Conservation (phyloP, 2,888 invertebrate species). For the Acrocyrtus sp. region DNA sequence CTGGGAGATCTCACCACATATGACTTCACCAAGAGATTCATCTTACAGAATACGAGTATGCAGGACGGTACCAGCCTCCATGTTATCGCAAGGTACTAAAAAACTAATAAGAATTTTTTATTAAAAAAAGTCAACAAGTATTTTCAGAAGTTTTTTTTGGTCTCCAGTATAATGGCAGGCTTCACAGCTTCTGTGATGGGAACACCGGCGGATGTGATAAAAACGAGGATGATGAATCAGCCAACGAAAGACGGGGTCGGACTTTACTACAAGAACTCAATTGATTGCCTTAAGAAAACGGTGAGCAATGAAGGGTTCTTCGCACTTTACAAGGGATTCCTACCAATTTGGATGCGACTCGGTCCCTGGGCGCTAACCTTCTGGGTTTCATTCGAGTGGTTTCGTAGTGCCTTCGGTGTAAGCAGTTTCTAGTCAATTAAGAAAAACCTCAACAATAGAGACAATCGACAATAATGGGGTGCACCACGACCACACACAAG, state of each 20-base stretch:
- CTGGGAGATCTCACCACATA: slow-evolving; percentile 86
- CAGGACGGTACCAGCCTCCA: slow-evolving; percentile 83
- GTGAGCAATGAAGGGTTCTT: slow-evolving; percentile 69
- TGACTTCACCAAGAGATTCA: slow-evolving; percentile 81
- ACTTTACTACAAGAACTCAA: slow-evolving; percentile 81
- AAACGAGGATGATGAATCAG: slow-evolving; percentile 94
- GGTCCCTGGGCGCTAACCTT: slow-evolving; percentile 82
- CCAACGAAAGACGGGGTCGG: slow-evolving; percentile 82
- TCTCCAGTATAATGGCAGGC: slow-evolving; percentile 80
- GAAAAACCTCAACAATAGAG: too few relatives aligned
- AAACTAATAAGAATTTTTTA: too few relatives aligned
- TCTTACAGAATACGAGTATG: slow-evolving; percentile 80
- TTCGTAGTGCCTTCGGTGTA: slow-evolving; percentile 71
- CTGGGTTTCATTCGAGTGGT: slow-evolving; percentile 92
- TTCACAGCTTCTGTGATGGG: slow-evolving; percentile 89
- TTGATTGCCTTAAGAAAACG: slow-evolving; percentile 83
- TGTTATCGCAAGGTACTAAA: slow-evolving; percentile 73
- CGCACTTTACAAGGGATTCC: slow-evolving; percentile 74
- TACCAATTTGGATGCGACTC: slow-evolving; percentile 71
- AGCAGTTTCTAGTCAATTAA: slow-evolving; percentile 70
- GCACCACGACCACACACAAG: too few relatives aligned
- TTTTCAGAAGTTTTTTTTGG: too few relatives aligned
- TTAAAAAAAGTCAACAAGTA: too few relatives aligned
- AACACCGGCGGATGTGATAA: slow-evolving; percentile 93
- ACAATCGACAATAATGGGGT: too few relatives aligned